Evolutionary conservation across 2,888 invertebrate genomes (phyloP).

Genomic region (Cantharis flavilabris): DNA sequence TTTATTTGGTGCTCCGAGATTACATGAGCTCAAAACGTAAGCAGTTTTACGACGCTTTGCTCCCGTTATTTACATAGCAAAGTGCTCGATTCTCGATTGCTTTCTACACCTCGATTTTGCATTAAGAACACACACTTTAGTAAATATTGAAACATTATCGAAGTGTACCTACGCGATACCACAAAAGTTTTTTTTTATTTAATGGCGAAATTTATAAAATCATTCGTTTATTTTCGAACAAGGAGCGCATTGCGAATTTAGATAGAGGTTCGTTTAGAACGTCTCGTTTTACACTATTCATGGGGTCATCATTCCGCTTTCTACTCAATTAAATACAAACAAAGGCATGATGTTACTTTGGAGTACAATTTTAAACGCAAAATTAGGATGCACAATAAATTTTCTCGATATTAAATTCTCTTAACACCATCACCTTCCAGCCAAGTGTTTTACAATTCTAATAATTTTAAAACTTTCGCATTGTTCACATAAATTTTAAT

Average conservation of each 20-base stretch:
- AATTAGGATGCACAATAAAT: not conserved
- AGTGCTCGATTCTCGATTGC: constrained; percentile 22
- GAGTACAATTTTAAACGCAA: not conserved
- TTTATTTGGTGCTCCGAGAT: constrained; percentile 29
- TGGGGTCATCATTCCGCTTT: not conserved
- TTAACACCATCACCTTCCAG: not conserved
- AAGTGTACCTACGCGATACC: not conserved
- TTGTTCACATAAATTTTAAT: not conserved
- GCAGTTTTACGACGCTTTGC: constrained; percentile 18
- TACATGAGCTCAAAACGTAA: constrained; percentile 14
- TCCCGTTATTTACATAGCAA: constrained; percentile 28
- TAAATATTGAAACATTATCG: not conserved
- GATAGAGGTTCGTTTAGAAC: not conserved
- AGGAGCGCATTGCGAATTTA: not conserved
- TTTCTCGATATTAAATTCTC: not conserved
- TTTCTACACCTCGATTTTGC: constrained; percentile 15
- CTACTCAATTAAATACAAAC: not conserved
- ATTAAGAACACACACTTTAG: constrained; percentile 16
- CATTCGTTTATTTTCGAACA: not conserved
- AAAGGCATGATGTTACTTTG: not conserved
- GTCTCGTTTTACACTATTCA: not conserved
- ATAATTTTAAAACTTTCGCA: not conserved
- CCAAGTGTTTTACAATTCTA: not conserved
- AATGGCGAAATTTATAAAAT: not conserved
- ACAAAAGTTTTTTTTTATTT: not conserved